These are phyloP conservation scores for Papilio aristodemus DNA, from an alignment of 1,140 invertebrate genomes.

Conservation along the genomic window DNA sequence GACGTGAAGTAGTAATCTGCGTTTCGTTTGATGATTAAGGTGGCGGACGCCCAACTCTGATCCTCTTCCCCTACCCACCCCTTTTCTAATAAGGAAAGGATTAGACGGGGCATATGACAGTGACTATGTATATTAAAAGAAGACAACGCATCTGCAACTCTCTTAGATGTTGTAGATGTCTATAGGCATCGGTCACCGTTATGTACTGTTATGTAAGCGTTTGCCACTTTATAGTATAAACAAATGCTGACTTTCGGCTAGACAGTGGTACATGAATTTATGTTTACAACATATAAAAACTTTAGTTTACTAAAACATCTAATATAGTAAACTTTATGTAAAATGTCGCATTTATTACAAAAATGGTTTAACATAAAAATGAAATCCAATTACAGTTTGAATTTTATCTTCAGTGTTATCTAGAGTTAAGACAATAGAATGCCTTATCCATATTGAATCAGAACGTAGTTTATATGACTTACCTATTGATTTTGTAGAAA, in stretches of 20 bases:
- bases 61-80: too few species aligned
- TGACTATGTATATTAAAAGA: too few species aligned
- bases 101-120: too few species aligned
- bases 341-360: constrained; percentile 5
- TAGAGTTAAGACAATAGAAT: constrained; percentile 29
- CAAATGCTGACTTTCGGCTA: constrained; percentile 3
- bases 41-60: too few species aligned
- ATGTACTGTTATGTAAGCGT: too few species aligned
- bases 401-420: constrained; percentile 15
- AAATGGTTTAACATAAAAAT: constrained; percentile 24
- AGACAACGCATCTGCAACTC: too few species aligned
- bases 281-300: not conserved
- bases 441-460: constrained; percentile 37
- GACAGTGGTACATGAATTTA: not conserved
- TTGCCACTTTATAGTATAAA: too few species aligned
- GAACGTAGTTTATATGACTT: constrained; percentile 39
- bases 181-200: too few species aligned
- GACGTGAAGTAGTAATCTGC: too few species aligned
- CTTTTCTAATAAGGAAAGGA: too few species aligned
- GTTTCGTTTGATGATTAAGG: too few species aligned
- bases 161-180: too few species aligned
- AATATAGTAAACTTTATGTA: not conserved
- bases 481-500: constrained; percentile 62
- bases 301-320: not conserved
- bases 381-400: constrained; percentile 32